Base-by-base conservation (phyloP, 2,113 vertebrate genomes). In the Abramis brama region DNA sequence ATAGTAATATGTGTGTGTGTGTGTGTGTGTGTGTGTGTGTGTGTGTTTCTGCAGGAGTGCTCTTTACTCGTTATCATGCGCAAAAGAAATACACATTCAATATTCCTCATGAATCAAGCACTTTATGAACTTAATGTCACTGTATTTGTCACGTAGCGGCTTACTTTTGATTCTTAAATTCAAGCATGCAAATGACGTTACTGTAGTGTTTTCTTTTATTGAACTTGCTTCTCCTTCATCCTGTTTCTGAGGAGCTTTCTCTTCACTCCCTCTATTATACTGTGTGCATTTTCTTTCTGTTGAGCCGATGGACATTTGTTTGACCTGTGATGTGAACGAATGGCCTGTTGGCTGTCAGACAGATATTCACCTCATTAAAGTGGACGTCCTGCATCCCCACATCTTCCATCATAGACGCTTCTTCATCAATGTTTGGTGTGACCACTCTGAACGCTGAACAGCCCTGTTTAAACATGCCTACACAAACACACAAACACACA, bases 351-450 rank as follows among this genome's bases (percentile, higher is more conserved):
- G 25, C 5, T 33, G 64, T 59, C 7, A 17, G 52, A 45, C 19
- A 15, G 13, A 6, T 8, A 81, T 93, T 91, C 82, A 97, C 98
- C 94, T 99, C 98, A 17, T 97, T 99, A 91, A 99, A 99, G 79
- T 99, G 97, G 84, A 99, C 98, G 21, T 99, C 98, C 92, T 99
- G 97, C 98, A 99, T 99, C 64, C 98, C 98, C 0, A 98, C 97
- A 27, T 99, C 98, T 91, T 99, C 98, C 97, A 99, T 99, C 98
- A 99, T 99, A 17, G 98, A 97, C 21, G 96, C 98, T 86, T 99
- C 98, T 90, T 99, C 98, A 12, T 99, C 97, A n/a, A 98, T 98
- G 91, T 99, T 99, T 1, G 98, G 98, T 43, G 98, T 99, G 68
- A 99, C 95, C 79, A 99, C 97, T 76, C 96, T 95, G 91, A 99